Evolutionary conservation across 1,140 invertebrate genomes (phyloP).

Genomic region (Drosophila nigromelanica): DNA sequence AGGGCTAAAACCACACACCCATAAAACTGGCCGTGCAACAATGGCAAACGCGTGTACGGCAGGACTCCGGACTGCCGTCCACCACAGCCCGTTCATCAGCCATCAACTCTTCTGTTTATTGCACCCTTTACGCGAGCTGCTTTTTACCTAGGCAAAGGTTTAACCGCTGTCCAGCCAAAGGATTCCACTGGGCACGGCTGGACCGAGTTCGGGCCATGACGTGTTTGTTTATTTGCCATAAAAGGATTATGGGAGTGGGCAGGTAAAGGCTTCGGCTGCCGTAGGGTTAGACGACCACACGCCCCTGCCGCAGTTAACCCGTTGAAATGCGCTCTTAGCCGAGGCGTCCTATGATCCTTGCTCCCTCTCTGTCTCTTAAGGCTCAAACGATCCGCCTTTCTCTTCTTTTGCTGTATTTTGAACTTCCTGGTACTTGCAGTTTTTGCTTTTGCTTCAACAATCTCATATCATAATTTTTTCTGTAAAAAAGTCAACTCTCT

Average conservation of each 20-base stretch:
- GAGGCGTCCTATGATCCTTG: background rate
- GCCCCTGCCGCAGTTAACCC: conserved; percentile 60
- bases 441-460: conserved; percentile 20
- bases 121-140: conserved; percentile 61
- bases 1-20: conserved; percentile 84
- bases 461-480: conserved; percentile 49
- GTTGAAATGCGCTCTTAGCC: conserved; percentile 25
- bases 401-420: background rate
- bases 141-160: conserved; percentile 58
- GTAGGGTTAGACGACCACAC: conserved; percentile 53
- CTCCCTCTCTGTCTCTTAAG: background rate
- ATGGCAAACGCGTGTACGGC: conserved; percentile 61
- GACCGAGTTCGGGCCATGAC: conserved; percentile 41
- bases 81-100: conserved; percentile 31
- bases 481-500: conserved; percentile 75
- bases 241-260: conserved; percentile 80
- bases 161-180: background rate
- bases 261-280: conserved; percentile 56
- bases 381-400: background rate
- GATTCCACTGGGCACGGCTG: conserved; percentile 11
- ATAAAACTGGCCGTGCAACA: conserved; percentile 81
- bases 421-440: conserved; percentile 47
- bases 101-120: conserved; percentile 71
- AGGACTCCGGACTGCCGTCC: conserved; percentile 5
- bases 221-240: conserved; percentile 81